Conservation (phyloP, 2,113 vertebrate species). For the Cariama cristata region DNA sequence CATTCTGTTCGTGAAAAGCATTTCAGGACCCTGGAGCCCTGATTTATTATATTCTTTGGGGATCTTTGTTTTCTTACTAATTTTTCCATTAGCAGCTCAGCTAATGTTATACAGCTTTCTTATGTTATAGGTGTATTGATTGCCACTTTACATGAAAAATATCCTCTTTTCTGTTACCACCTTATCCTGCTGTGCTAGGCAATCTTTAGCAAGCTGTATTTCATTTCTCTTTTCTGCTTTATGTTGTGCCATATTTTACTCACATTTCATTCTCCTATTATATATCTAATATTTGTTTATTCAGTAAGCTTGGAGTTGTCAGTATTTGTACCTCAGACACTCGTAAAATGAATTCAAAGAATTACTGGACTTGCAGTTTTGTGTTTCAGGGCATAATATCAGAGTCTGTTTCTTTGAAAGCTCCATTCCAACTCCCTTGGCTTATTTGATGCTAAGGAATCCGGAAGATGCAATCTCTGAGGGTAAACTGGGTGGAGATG, state of each 20-base stretch:
- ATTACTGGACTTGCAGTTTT: background rate
- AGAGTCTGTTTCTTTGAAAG: background rate
- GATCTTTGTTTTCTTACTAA: constrained; percentile 33
- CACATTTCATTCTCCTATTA: background rate
- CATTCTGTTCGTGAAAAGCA: background rate
- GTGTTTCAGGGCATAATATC: background rate
- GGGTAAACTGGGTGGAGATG: background rate
- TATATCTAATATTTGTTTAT: background rate
- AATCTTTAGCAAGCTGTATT: background rate
- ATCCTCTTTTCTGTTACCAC: constrained; percentile 5
- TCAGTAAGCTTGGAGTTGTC: background rate
- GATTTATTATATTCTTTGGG: constrained; percentile 34
- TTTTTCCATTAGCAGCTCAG: constrained; percentile 55
- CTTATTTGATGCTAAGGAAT: background rate
- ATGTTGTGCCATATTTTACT: background rate
- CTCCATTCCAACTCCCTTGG: background rate
- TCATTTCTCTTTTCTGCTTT: background rate
- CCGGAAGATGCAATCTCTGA: background rate
- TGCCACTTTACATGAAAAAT: background rate
- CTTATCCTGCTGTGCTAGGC: background rate
- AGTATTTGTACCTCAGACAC: background rate
- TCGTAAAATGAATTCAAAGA: background rate
- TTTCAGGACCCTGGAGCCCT: background rate
- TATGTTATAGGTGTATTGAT: background rate
- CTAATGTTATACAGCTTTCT: no score